Evolutionary conservation across 2,888 invertebrate genomes (phyloP).

Genomic region (Podotricha telesiphe): DNA sequence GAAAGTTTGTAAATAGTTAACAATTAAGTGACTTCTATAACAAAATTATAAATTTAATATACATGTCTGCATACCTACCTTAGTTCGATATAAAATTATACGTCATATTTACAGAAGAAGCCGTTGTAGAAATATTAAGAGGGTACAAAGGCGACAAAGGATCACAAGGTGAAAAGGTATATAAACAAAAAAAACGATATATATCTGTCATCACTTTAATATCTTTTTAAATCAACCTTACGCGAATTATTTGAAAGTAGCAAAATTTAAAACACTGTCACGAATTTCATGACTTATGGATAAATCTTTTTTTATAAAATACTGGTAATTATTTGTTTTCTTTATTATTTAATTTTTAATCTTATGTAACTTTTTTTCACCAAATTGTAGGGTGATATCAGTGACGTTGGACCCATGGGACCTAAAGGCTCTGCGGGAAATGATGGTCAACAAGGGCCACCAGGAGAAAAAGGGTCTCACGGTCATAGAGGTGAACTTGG

Average conservation of each 20-base stretch:
- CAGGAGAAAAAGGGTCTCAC: constrained; percentile 86
- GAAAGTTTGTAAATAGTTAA: constrained; percentile 59
- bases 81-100: background rate
- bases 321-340: background rate
- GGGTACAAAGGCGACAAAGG: constrained; percentile 64
- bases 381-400: constrained; percentile 85
- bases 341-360: too few relatives aligned
- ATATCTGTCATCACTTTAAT: too few relatives aligned
- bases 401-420: constrained; percentile 87
- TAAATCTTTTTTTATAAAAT: too few relatives aligned
- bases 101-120: constrained; percentile 54
- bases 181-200: background rate
- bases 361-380: too few relatives aligned
- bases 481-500: constrained; percentile 83
- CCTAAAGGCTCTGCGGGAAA: constrained; percentile 57
- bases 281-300: too few relatives aligned
- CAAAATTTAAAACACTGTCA: too few relatives aligned
- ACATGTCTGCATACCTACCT: background rate
- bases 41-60: too few relatives aligned
- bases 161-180: constrained; percentile 58
- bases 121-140: constrained; percentile 59
- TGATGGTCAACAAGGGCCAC: constrained; percentile 80
- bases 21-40: background rate
- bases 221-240: too few relatives aligned
- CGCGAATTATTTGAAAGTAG: too few relatives aligned